Conservation (phyloP, 2,888 invertebrate species). For the Thecocarcelia acutangulata region DNA sequence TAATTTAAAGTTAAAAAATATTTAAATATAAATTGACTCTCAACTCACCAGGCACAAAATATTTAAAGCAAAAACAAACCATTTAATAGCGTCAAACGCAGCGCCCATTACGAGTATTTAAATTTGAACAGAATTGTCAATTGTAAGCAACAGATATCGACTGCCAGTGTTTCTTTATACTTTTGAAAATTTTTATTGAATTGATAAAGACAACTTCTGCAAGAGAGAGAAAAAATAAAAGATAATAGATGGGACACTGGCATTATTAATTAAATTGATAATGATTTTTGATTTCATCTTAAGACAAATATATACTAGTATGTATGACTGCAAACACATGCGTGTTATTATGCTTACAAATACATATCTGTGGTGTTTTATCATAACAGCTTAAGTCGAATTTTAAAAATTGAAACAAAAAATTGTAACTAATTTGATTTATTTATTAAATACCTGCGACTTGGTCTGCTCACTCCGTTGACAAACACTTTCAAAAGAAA, state of each 20-base stretch:
- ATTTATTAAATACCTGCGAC: too few species aligned
- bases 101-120: constrained; percentile 73
- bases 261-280: constrained; percentile 32
- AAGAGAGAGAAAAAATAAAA: constrained; percentile 16
- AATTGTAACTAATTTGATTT: too few species aligned
- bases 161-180: constrained; percentile 21
- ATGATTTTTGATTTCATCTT: constrained; percentile 19
- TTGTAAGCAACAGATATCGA: neutral
- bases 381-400: too few species aligned
- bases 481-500: too few species aligned
- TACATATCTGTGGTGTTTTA: too few species aligned
- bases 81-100: constrained; percentile 75
- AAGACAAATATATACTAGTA: neutral
- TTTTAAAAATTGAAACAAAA: too few species aligned
- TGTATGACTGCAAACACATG: neutral
- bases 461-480: too few species aligned
- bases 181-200: constrained; percentile 21
- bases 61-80: constrained; percentile 75
- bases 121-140: constrained; percentile 38
- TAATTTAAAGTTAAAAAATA: neutral
- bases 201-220: constrained; percentile 4
- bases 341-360: neutral
- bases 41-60: constrained; percentile 75
- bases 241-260: constrained; percentile 38
- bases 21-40: neutral